Evolutionary conservation across 2,797 vertebrate species (phyloP).

Genomic region (Anniella stebbinsi): DNA sequence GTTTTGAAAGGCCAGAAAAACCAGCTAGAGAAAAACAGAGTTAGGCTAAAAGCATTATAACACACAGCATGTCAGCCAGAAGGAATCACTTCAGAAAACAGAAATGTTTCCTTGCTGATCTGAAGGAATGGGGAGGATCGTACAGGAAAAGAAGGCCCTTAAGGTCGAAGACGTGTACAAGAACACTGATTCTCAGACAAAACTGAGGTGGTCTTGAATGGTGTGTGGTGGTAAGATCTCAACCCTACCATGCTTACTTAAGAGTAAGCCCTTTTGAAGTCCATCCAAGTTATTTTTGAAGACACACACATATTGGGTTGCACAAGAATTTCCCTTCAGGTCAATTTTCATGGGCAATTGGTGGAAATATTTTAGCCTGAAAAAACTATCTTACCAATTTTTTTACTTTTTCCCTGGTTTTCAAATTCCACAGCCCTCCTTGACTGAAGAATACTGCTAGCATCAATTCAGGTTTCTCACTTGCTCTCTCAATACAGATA

Average conservation of each 20-base stretch:
- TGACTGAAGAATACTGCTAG: constrained; percentile 30
- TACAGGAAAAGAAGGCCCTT: background rate
- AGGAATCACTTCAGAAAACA: background rate
- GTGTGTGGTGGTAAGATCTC: constrained; percentile 16
- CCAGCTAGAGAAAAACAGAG: background rate
- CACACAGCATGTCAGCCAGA: background rate
- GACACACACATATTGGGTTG: background rate
- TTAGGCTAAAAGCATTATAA: background rate
- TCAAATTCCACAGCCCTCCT: background rate
- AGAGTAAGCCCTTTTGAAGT: background rate
- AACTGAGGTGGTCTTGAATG: constrained; percentile 25
- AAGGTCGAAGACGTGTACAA: constrained; percentile 5
- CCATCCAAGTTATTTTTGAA: background rate
- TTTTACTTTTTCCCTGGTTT: background rate
- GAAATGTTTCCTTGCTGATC: background rate
- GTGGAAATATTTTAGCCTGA: background rate
- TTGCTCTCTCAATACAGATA: constrained; percentile 62
- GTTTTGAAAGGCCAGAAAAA: background rate
- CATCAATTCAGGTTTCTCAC: constrained; percentile 51
- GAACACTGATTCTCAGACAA: constrained; percentile 14
- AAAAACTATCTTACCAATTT: background rate
- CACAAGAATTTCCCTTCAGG: background rate
- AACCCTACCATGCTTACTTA: background rate
- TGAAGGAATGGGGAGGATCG: background rate
- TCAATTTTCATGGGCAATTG: background rate